Base-by-base conservation (phyloP, 1,140 invertebrate species). In the Panagrolaimus sp. region DNA sequence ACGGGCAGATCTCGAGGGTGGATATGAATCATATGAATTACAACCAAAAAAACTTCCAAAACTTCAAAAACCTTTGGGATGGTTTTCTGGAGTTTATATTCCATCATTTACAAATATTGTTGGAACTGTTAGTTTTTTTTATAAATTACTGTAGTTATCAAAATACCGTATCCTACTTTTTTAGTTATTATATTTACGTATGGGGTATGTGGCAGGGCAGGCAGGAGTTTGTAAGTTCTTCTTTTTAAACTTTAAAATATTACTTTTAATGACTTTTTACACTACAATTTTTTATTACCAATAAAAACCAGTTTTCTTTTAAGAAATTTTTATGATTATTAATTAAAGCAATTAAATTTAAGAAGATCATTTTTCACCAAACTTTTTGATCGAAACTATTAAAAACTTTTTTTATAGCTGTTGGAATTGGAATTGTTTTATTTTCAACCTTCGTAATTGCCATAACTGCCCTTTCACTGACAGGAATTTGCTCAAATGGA, bases 41-140 rank as follows among this genome's bases (percentile, higher is more conserved):
- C 10, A 64, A 17, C 17, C n/a, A 43, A 43, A 21, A n/a, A 64
- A 64, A 12, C n/a, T 43, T 1, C 28, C 38, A 5, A 43, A 67
- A 17, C 44, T 10, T 17, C 17, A 67, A 48, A 47, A 24, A 43
- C 24, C 43, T 28, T 28, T 67, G 21, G 26, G 43, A 17, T 46
- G 26, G 12, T 71, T 71, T 62, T 48, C 58, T 24, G 70, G 65
- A 0, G 70, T 71, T 26, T 71, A 69, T 68, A 63, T 71, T 24
- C 65, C 70, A 21, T 38, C 66, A 10, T 71, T 70, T 43, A 71
- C 70, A 26, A 71, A 71, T 70, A 71, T 71, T 47, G 65, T 69
- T 44, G 70, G 70, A 7, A 71, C 70, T 17, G 32, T 38, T 38
- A 38, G 32, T 38, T 38, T n/a, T n/a, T n/a, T n/a, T 38, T 38